A percentile compares a stretch with the other conserved stretches of the same genome.
phyloP scores from a whole-genome alignment of 2,113 vertebrate genomes.

The Orthonyx spaldingii region DNA sequence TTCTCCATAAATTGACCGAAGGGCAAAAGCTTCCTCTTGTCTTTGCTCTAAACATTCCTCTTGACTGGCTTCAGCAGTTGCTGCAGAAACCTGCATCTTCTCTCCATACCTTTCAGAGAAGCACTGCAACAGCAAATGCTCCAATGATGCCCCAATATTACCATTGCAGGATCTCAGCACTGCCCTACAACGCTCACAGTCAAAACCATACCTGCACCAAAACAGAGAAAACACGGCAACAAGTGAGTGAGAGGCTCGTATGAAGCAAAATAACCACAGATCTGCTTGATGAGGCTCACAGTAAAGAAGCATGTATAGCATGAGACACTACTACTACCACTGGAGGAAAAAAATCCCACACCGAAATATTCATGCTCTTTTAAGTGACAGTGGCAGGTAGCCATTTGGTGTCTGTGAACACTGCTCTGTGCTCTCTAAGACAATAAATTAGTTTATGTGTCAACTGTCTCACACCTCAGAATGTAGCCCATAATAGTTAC shows the following conservation, averaged over 20 bases:
- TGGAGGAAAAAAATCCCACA: neutral
- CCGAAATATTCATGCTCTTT: neutral
- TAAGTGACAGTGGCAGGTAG: neutral
- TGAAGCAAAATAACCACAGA: neutral
- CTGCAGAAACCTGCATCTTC: constrained; percentile 63
- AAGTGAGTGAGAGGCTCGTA: neutral
- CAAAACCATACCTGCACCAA: constrained; percentile 86
- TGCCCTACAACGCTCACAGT: constrained; percentile 77
- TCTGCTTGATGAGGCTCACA: neutral
- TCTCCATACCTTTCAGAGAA: constrained; percentile 82
- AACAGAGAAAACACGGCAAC: neutral
- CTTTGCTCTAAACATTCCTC: constrained; percentile 84
- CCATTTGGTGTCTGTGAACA: neutral
- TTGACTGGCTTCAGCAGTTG: constrained; percentile 51
- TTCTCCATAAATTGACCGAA: constrained; percentile 89
- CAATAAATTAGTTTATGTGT: neutral
- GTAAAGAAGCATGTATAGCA: neutral
- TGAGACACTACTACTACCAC: neutral
- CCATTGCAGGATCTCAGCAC: constrained; percentile 79
- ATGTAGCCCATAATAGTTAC: neutral
- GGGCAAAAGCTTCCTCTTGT: constrained; percentile 88
- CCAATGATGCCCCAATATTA: constrained; percentile 87
- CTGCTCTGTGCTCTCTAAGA: neutral
- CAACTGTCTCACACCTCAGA: neutral
- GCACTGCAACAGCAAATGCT: constrained; percentile 83